These are phyloP conservation scores for Pteromalus puparum DNA, from an alignment of 1,140 invertebrate species.

Conservation along the genomic window DNA sequence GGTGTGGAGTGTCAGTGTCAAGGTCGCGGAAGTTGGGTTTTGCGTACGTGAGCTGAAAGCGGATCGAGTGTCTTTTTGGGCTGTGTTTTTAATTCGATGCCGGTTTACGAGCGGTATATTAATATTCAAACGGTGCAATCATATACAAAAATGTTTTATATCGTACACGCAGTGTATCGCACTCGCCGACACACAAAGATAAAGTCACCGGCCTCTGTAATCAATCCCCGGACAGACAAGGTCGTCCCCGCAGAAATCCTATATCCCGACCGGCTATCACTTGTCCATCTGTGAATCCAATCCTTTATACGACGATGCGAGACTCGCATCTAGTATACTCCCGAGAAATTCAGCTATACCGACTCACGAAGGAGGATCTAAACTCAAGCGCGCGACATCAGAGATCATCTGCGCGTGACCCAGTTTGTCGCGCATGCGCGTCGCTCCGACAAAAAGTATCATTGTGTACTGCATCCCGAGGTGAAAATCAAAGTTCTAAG, in stretches of 20 bases:
- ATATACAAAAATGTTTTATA: no score
- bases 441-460: neutral
- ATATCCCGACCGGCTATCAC: neutral
- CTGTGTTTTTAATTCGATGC: no score
- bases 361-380: neutral
- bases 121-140: no score
- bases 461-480: neutral
- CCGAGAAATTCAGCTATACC: neutral
- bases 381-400: no score
- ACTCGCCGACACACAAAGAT: no score
- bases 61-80: neutral
- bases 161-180: no score
- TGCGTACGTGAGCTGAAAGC: neutral
- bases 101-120: no score
- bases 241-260: neutral
- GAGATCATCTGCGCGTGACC: neutral
- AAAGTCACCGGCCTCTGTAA: neutral
- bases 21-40: conserved; percentile 8
- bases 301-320: neutral
- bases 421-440: neutral
- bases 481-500: conserved; percentile 12
- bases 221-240: neutral
- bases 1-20: conserved; percentile 20
- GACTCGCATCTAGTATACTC: neutral
- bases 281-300: neutral